Conservation (phyloP, 1,140 invertebrate species). For the Drosophila ogumai region DNA sequence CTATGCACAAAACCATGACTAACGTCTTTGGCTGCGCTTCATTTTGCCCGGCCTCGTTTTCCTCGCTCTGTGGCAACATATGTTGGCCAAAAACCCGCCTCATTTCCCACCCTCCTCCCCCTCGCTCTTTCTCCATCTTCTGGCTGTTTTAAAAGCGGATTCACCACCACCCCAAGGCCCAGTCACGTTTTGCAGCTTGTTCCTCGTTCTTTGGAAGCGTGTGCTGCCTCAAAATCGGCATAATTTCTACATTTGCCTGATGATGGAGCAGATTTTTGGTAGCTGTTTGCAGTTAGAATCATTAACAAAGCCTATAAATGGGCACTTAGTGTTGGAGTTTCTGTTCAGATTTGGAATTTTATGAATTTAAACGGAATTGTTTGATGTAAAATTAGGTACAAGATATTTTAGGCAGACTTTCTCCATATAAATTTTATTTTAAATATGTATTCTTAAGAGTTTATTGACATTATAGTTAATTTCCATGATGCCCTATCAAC, state of each 20-base stretch:
- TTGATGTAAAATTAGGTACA: not conserved
- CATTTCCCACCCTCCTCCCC: not conserved
- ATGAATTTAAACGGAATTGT: not conserved
- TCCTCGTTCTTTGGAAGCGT: constrained; percentile 26
- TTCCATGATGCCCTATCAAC: constrained; percentile 5
- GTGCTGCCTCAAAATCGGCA: constrained; percentile 60
- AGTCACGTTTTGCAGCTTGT: constrained; percentile 54
- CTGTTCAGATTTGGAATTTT: not conserved
- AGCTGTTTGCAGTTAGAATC: constrained; percentile 52
- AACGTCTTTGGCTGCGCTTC: constrained; percentile 82
- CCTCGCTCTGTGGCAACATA: constrained; percentile 67
- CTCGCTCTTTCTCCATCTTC: not conserved
- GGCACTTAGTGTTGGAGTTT: constrained; percentile 37
- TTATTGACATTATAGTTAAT: not conserved
- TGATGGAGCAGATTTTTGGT: constrained; percentile 65
- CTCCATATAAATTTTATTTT: not conserved
- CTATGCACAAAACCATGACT: constrained; percentile 83
- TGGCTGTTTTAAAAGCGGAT: constrained; percentile 31
- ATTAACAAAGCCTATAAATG: constrained; percentile 63
- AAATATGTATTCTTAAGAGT: not conserved
- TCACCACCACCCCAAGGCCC: constrained; percentile 36
- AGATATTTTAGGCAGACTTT: not conserved
- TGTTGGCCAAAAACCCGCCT: constrained; percentile 59
- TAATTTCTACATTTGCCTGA: constrained; percentile 77
- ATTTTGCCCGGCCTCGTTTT: constrained; percentile 56